Percentiles rank a stretch among this genome's conserved stretches.
Conservation (phyloP, 2,888 invertebrate genomes). For the Copidosoma aretas region DNA sequence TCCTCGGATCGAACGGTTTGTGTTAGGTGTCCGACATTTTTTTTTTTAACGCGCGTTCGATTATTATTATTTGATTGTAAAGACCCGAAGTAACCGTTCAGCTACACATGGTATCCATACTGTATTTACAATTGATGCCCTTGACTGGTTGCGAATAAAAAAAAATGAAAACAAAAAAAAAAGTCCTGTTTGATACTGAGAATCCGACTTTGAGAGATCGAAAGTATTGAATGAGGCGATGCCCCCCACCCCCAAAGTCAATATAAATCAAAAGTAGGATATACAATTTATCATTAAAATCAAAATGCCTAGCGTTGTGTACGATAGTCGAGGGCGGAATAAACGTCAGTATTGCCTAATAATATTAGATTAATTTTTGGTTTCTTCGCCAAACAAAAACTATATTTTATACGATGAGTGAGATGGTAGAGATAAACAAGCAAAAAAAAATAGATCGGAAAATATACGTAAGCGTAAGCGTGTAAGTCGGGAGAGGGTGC, state of each 20-base stretch:
- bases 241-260: conserved; percentile 17
- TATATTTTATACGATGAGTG: conserved; percentile 36
- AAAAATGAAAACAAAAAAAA: no score
- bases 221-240: neutral
- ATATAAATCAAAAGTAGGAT: conserved; percentile 32
- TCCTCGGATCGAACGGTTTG: no score
- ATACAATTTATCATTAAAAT: conserved; percentile 17
- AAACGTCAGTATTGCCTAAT: conserved; percentile 38
- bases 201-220: no score
- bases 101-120: no score
- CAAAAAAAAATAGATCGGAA: neutral
- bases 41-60: no score
- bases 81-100: no score
- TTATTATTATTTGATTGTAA: no score
- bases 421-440: neutral
- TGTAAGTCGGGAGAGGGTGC: neutral
- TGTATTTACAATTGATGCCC: no score
- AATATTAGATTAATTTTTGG: conserved; percentile 23
- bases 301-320: conserved; percentile 26
- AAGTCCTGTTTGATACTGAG: no score
- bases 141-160: no score
- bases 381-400: conserved; percentile 29
- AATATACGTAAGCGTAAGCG: neutral
- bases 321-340: conserved; percentile 22
- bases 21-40: no score